Conservation (phyloP, 37 sponge, comb jelly and placozoan genomes). For the Dysidea cf. avara region DNA sequence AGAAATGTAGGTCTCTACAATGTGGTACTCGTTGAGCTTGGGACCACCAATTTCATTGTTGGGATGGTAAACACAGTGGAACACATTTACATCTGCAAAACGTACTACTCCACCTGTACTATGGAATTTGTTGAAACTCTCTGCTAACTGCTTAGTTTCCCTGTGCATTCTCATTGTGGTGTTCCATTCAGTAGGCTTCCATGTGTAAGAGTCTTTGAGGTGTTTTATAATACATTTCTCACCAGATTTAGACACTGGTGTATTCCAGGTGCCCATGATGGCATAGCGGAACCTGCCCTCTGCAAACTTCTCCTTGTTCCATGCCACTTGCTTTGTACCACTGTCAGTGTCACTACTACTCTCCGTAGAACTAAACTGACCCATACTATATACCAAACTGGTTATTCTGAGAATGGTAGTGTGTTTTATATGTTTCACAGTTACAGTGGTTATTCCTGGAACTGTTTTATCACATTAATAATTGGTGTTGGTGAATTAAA, state of each 20-base stretch:
- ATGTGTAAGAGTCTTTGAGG: slow-evolving; percentile 21
- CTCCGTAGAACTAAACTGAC: too few species aligned
- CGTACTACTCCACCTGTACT: too few species aligned
- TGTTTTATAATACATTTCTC: slow-evolving; percentile 43
- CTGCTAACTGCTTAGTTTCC: slow-evolving; percentile 30
- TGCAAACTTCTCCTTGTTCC: slow-evolving; percentile 38
- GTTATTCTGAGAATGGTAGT: too few species aligned
- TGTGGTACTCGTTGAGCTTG: slow-evolving; percentile 23
- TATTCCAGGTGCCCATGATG: slow-evolving; percentile 39
- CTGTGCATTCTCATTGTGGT: slow-evolving; percentile 10
- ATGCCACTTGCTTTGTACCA: too few species aligned
- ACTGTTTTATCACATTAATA: too few species aligned
- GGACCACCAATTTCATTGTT: not conserved
- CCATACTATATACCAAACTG: too few species aligned
- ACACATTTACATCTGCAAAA: slow-evolving; percentile 32
- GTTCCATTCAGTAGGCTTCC: slow-evolving; percentile 43
- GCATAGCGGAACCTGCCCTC: slow-evolving; percentile 43
- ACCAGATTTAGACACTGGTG: slow-evolving; percentile 19
- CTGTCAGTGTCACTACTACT: too few species aligned
- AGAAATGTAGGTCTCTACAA: slow-evolving; percentile 43
- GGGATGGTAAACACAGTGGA: not conserved
- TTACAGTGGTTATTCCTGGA: too few species aligned
- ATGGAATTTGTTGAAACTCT: slow-evolving; percentile 31
- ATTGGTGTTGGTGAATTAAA: too few species aligned
- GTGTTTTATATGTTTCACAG: too few species aligned